Evolutionary conservation across 2,797 vertebrate genomes (phyloP).

Genomic region (Spea hammondii): DNA sequence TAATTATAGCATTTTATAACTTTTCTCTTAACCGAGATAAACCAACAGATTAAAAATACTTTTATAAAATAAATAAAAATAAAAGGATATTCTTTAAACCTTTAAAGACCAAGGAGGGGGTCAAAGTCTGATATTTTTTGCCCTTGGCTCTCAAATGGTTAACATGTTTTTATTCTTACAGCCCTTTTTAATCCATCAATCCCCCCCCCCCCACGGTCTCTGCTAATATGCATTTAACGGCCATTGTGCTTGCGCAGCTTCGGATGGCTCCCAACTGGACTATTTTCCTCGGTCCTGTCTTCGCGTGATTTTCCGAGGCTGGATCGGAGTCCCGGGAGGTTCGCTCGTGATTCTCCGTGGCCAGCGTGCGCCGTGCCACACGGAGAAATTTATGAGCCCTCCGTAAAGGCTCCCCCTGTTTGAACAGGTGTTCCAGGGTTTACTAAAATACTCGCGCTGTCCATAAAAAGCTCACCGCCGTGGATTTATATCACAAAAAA

Average conservation of each 20-base stretch:
- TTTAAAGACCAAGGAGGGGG: too few relatives aligned
- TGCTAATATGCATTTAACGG: background rate
- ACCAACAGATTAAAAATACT: too few relatives aligned
- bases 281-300: background rate
- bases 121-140: background rate
- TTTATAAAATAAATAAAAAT: too few relatives aligned
- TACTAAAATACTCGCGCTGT: constrained; percentile 28
- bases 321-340: background rate
- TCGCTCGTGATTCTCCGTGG: background rate
- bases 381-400: constrained; percentile 12
- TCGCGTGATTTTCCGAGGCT: background rate
- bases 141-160: background rate
- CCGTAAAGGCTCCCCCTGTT: background rate
- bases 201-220: background rate
- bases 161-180: background rate
- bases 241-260: background rate
- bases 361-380: background rate
- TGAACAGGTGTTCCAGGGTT: constrained; percentile 39
- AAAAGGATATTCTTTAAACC: too few relatives aligned
- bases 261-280: background rate
- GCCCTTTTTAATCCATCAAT: background rate
- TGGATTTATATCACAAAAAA: constrained; percentile 22
- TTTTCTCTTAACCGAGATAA: too few relatives aligned
- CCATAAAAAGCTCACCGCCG: constrained; percentile 20
- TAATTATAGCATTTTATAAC: too few relatives aligned